These are phyloP conservation scores for Subanguina moxae DNA, from an alignment of 1,140 invertebrate genomes.

Conservation along the genomic window DNA sequence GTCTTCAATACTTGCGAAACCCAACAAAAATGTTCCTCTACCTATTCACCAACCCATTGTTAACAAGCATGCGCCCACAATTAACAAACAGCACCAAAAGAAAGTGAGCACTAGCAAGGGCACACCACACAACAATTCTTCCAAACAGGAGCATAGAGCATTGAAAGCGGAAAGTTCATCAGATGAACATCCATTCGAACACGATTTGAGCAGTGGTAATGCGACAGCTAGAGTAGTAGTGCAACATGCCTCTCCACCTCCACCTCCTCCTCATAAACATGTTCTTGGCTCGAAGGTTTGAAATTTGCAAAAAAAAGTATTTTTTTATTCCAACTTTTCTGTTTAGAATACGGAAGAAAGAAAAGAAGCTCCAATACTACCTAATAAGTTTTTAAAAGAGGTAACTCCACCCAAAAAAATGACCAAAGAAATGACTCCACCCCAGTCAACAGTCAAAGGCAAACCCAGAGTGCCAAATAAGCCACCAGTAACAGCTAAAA, in stretches of 20 bases:
- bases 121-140: background rate
- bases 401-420: background rate
- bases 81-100: background rate
- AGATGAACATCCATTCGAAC: background rate
- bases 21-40: background rate
- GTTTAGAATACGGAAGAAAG: background rate
- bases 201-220: background rate
- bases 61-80: background rate
- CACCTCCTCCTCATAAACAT: background rate
- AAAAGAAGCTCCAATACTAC: too few species aligned
- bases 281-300: background rate
- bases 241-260: background rate
- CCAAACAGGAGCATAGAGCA: background rate
- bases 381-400: too few species aligned
- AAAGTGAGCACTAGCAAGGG: slow-evolving; percentile 2
- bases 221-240: background rate
- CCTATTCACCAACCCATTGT: background rate
- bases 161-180: background rate
- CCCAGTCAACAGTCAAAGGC: background rate
- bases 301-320: background rate
- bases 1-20: background rate
- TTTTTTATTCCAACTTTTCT: background rate
- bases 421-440: background rate
- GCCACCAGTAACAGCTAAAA: slow-evolving; percentile 5
- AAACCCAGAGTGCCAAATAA: slow-evolving; percentile 6